A percentile compares a stretch with the other conserved stretches of the same genome.
These are phyloP conservation scores for Aspidiotus destructor DNA, from an alignment of 2,888 invertebrate species.

Conservation along the genomic window DNA sequence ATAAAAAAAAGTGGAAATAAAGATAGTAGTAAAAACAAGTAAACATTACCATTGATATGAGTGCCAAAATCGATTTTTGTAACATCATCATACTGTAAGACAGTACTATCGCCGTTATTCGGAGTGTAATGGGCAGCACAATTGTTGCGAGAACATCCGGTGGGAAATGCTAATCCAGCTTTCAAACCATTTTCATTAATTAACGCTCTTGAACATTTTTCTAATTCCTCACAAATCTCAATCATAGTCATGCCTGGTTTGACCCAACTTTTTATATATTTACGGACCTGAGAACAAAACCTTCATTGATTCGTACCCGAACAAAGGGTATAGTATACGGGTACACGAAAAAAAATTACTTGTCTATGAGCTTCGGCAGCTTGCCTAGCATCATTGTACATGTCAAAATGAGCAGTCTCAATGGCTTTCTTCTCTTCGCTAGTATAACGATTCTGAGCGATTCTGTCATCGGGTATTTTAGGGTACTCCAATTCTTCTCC, in stretches of 20 bases:
- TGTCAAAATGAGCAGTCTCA: slow-evolving; percentile 82
- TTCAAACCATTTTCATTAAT: slow-evolving; percentile 92
- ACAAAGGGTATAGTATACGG: not conserved
- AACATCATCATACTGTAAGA: slow-evolving; percentile 89
- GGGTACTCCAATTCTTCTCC: slow-evolving; percentile 84
- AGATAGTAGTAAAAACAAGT: slow-evolving; percentile 3
- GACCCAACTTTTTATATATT: slow-evolving; percentile 85
- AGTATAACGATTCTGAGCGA: slow-evolving; percentile 74
- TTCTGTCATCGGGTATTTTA: slow-evolving; percentile 64
- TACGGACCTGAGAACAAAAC: slow-evolving; percentile 58
- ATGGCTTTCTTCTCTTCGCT: slow-evolving; percentile 81
- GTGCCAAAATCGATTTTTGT: slow-evolving; percentile 99
- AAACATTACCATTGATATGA: slow-evolving; percentile 73
- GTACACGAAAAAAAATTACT: slow-evolving; percentile 43
- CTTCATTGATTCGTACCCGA: not conserved
- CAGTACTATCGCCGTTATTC: slow-evolving; percentile 93
- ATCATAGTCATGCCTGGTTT: slow-evolving; percentile 99
- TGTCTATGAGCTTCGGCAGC: slow-evolving; percentile 98
- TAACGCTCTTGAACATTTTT: slow-evolving; percentile 78
- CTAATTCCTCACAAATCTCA: slow-evolving; percentile 92
- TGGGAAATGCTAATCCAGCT: slow-evolving; percentile 91
- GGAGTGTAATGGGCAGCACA: slow-evolving; percentile 99
- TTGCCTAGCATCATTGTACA: slow-evolving; percentile 86
- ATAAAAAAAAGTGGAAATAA: not conserved
- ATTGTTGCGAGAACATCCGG: slow-evolving; percentile 96